Conservation (phyloP, 2,113 vertebrate genomes). For the Apodemus sylvaticus region DNA sequence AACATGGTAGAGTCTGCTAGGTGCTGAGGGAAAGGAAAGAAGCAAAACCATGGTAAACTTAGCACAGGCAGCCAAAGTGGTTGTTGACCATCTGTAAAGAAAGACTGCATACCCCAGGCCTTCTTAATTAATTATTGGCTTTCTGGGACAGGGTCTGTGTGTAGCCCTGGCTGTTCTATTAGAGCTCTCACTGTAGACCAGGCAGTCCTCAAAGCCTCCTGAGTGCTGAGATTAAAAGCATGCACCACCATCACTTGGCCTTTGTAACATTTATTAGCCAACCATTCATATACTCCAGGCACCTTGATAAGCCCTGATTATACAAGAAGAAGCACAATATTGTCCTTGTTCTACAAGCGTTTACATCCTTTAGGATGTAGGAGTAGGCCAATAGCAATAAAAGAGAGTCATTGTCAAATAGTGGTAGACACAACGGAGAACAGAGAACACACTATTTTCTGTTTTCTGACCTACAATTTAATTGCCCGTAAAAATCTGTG, state of each 20-base stretch:
- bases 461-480: neutral
- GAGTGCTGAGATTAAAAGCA: no score
- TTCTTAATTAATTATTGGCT: neutral
- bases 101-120: neutral
- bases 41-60: neutral
- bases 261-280: neutral
- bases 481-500: neutral
- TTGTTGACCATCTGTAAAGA: constrained; percentile 12
- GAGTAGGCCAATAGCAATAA: neutral
- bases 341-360: constrained; percentile 22
- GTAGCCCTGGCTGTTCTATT: no score
- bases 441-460: neutral
- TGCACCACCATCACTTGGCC: no score
- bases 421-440: neutral
- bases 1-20: neutral
- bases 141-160: no score
- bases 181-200: no score
- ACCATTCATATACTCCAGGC: neutral
- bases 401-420: constrained; percentile 30
- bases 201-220: no score
- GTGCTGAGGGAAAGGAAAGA: neutral
- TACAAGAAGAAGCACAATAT: neutral
- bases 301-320: constrained; percentile 7
- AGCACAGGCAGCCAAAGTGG: neutral
- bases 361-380: neutral